Evolutionary conservation across 2,113 vertebrate genomes (phyloP).

Genomic region (Pontoporia blainvillei): DNA sequence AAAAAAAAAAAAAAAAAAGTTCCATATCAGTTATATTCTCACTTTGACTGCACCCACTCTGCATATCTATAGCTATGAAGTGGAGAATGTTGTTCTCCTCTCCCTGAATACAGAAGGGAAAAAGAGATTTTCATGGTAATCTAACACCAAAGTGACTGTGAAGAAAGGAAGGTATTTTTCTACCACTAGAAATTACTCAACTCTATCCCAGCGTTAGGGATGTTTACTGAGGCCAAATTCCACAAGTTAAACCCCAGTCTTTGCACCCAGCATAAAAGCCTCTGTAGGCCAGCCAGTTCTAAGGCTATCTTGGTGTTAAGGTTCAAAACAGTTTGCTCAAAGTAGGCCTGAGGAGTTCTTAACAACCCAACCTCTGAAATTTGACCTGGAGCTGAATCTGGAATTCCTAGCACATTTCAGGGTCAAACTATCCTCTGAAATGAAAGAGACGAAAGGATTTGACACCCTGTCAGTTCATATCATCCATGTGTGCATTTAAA

Average conservation of each 20-base stretch:
- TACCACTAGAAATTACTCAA: neutral
- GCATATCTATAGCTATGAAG: neutral
- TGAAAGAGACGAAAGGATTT: neutral
- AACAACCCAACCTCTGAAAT: neutral
- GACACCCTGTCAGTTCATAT: neutral
- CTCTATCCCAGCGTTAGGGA: neutral
- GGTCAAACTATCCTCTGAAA: neutral
- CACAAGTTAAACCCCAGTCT: neutral
- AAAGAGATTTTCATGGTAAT: neutral
- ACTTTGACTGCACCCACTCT: neutral
- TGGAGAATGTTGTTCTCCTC: neutral
- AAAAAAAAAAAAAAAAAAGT: neutral
- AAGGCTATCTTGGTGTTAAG: neutral
- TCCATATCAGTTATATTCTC: neutral
- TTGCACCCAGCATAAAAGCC: neutral
- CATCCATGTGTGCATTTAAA: neutral
- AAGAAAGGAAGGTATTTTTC: neutral
- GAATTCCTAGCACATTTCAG: neutral
- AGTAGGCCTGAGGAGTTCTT: neutral
- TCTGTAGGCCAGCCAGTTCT: neutral
- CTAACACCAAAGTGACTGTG: constrained; percentile 24
- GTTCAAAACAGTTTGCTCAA: neutral
- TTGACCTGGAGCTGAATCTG: neutral
- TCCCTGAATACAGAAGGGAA: neutral
- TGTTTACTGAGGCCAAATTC: neutral